Conservation (phyloP, 2,797 vertebrate species). For the Myotis findleyi region DNA sequence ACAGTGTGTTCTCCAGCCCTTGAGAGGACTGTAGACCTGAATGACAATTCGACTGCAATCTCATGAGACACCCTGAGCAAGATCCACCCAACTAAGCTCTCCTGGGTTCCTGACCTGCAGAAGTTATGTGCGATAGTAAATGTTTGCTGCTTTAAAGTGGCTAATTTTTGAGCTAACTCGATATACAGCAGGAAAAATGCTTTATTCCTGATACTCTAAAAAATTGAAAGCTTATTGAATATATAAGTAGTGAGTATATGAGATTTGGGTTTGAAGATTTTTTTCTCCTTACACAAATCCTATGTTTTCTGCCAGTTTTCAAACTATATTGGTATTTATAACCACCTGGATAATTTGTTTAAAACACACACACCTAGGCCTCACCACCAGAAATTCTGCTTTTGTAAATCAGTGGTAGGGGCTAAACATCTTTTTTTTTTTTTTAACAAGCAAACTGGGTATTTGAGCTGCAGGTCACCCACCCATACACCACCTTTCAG, state of each 20-base stretch:
- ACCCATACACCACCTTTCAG: neutral
- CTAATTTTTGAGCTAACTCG: neutral
- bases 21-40: neutral
- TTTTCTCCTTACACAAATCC: neutral
- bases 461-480: neutral
- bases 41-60: neutral
- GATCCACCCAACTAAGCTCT: neutral
- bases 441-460: neutral
- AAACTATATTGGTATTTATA: neutral
- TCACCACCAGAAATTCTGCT: neutral
- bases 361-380: neutral
- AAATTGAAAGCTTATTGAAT: neutral
- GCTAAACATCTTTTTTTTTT: neutral
- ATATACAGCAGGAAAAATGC: neutral
- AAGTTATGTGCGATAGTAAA: neutral
- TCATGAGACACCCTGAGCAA: neutral
- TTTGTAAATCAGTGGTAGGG: neutral
- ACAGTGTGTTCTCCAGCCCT: neutral
- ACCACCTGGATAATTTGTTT: neutral
- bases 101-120: neutral
- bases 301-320: constrained; percentile 28
- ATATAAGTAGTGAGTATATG: neutral
- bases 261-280: neutral
- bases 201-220: neutral
- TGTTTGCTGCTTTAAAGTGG: neutral